Evolutionary conservation across 2,888 invertebrate species (phyloP), one percentile per base, ranked within the genome.

Genomic region (Mesorhabditis spiculigera): DNA sequence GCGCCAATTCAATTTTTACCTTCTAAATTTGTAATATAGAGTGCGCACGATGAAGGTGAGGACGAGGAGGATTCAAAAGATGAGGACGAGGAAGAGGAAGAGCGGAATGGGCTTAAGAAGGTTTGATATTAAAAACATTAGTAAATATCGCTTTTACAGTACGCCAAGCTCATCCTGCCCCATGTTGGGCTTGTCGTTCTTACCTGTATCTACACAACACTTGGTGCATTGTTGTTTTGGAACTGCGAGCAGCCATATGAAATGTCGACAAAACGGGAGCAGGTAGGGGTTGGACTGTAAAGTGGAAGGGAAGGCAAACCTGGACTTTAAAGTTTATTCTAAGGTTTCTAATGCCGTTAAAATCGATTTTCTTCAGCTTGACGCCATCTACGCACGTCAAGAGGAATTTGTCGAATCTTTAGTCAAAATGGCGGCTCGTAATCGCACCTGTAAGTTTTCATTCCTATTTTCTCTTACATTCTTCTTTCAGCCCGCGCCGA

Each of bases 101-200:
- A 78, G 64, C 69, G 72, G 44, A 74, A 71, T 8, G 82, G 82
- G 13, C 73, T 82, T 5, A 70, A 77, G 28, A 83, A 83, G 76
- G 81, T 80, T 44, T 61, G 65, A 13, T n/a, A n/a, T 63, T 10
- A 8, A 28, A n/a, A 63, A n/a, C 8, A n/a, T 28, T 10, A n/a
- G 28, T 41, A 16, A 67, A 41, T 50, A 43, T 50, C 41, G 58
- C 67, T 50, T 50, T 78, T 80, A 63, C 75, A 85, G 85, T 86
- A 84, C 68, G 85, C 85, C 43, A 86, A 86, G 71, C 72, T 86
- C 16, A 83, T 86, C 45, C 79, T 86, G 1, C 86, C 86, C 6
- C 86, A 86, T 73, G 84, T 86, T 44, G 86, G 83, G 5, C 73
- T 86, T n/a, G 85, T 86, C 5, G 68, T 86, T 10, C 74, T 86